Evolutionary conservation across 64 coral and sea anemone species (phyloP).

Genomic region (Pachyseris speciosa): DNA sequence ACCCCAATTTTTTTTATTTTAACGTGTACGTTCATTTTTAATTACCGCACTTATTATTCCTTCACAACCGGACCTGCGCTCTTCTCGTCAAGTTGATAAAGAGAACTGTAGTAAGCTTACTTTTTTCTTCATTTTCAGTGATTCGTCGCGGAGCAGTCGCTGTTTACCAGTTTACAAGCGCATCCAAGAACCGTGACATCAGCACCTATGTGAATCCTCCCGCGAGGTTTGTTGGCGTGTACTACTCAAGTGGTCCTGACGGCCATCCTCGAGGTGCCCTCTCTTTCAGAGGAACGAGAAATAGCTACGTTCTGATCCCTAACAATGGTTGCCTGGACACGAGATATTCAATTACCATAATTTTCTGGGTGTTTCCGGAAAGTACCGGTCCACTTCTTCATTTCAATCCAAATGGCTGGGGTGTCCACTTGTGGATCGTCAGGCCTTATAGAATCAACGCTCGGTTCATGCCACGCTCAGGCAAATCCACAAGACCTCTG

Average conservation of each 20-base stretch:
- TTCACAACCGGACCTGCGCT: no score
- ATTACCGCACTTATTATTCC: no score
- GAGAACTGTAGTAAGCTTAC: background rate
- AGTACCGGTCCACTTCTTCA: constrained; percentile 67
- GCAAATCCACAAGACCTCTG: background rate
- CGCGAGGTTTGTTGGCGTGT: constrained; percentile 13
- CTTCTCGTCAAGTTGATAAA: no score
- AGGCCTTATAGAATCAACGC: constrained; percentile 27
- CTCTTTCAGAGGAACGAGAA: constrained; percentile 46
- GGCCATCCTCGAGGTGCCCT: constrained; percentile 41
- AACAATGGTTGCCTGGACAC: constrained; percentile 78
- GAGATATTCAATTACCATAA: constrained; percentile 61
- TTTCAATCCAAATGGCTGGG: constrained; percentile 46
- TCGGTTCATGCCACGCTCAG: background rate
- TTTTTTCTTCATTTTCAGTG: constrained; percentile 2
- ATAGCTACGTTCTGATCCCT: constrained; percentile 70
- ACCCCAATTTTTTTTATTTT: no score
- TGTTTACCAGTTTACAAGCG: constrained; percentile 37
- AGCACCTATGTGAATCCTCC: constrained; percentile 48
- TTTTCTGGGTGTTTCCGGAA: constrained; percentile 72
- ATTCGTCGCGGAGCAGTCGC: constrained; percentile 59
- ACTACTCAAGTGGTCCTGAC: constrained; percentile 53
- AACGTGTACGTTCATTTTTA: no score
- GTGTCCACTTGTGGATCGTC: constrained; percentile 7
- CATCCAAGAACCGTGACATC: constrained; percentile 31